Evolutionary conservation across 2,113 vertebrate genomes (phyloP).

Genomic region (Lagopus leucura): DNA sequence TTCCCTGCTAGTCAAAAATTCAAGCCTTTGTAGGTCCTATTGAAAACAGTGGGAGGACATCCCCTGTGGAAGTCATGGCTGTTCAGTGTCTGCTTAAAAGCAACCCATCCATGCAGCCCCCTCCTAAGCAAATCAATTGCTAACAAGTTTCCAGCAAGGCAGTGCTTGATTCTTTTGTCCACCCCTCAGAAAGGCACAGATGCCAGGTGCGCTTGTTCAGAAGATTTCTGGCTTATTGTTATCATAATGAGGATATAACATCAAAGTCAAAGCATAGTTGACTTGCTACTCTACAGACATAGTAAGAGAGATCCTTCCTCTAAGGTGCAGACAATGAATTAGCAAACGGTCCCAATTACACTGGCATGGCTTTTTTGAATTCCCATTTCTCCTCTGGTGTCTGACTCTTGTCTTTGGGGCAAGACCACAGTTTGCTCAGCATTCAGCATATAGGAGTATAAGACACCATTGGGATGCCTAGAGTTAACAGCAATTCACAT

Average conservation of each 20-base stretch:
- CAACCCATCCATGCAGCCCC: not conserved
- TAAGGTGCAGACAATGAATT: not conserved
- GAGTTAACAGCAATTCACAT: not conserved
- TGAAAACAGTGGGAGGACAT: constrained; percentile 6
- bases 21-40: not conserved
- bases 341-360: not conserved
- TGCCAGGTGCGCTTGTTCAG: not conserved
- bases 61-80: not conserved
- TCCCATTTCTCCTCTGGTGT: not conserved
- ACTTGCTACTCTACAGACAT: not conserved
- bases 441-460: not conserved
- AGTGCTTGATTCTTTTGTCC: not conserved
- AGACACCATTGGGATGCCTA: not conserved
- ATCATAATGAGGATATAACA: not conserved
- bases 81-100: constrained; percentile 2
- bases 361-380: not conserved
- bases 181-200: not conserved
- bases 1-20: constrained; percentile 17
- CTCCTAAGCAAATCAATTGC: not conserved
- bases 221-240: not conserved
- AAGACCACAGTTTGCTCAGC: not conserved
- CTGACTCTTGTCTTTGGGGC: not conserved
- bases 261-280: not conserved
- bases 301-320: not conserved
- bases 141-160: not conserved